Conservation (phyloP, 2,888 invertebrate genomes). For the Syrphus vitripennis region DNA sequence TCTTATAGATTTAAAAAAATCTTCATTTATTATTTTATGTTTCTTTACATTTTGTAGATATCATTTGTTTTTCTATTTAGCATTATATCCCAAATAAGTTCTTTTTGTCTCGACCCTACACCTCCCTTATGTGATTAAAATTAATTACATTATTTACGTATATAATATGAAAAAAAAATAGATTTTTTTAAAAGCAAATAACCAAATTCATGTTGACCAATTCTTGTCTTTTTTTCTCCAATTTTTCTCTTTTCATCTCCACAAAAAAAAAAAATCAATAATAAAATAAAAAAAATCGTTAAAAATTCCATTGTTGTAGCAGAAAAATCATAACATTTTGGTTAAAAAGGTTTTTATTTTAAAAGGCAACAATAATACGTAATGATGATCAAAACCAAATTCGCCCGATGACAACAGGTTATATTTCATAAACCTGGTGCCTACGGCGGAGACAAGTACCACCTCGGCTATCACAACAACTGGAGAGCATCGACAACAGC, state of each 20-base stretch:
- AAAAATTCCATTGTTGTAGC: constrained; percentile 74
- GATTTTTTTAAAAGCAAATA: constrained; percentile 45
- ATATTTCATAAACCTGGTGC: constrained; percentile 70
- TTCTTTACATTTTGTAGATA: constrained; percentile 4
- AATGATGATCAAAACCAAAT: constrained; percentile 81
- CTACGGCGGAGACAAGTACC: constrained; percentile 57
- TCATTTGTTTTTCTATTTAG: constrained; percentile 20
- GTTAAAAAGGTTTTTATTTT: constrained; percentile 82
- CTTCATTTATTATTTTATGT: constrained; percentile 22
- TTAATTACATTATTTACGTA: constrained; percentile 23
- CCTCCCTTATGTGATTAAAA: constrained; percentile 37
- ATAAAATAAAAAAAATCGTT: constrained; percentile 22
- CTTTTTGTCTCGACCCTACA: not conserved
- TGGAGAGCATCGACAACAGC: constrained; percentile 65
- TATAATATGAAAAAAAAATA: constrained; percentile 15
- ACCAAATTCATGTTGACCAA: constrained; percentile 68
- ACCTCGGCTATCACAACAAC: constrained; percentile 73
- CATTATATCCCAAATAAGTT: not conserved
- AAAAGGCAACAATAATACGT: constrained; percentile 81
- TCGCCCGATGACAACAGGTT: constrained; percentile 73
- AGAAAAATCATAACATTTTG: constrained; percentile 81
- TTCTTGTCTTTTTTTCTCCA: constrained; percentile 66
- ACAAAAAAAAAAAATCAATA: constrained; percentile 27
- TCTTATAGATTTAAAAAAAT: constrained; percentile 29
- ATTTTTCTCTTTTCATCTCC: constrained; percentile 70